Evolutionary conservation across 2,797 vertebrate genomes (phyloP), one percentile per base, ranked within the genome.

Genomic region (Eidolon dupreanum): DNA sequence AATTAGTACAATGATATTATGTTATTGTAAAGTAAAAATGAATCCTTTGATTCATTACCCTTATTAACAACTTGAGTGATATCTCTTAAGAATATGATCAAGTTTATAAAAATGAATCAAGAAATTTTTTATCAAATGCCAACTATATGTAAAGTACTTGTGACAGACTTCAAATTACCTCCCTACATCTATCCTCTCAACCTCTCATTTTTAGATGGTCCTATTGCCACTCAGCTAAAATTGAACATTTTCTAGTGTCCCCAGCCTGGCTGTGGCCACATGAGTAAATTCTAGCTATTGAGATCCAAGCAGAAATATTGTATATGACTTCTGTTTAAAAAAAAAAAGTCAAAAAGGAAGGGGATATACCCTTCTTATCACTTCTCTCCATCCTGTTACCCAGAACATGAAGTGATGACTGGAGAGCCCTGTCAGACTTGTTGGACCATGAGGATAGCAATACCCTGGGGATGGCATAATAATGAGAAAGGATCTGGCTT

Each of bases 71-170:
- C 24, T 66, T 92, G 31, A 66, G 3, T 79, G 73, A 79, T 74
- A 93, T 24, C 57, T 90, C 73, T 83, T 83, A 84, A 88, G 38
- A 83, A 93, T 82, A 79, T 57, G 16, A 38, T 89, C 20, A 82
- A 73, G 6, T 90, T 75, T 90, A 86, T 86, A 49, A 94, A 95
- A 93, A 66, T 49, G 43, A 96, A 78, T 51, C 26, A 84, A 84
- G 26, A 66, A 82, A 43, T 78, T 36, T 92, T 87, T 81, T 89
- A 71, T 78, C 46, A 66, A 94, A 43, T 86, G 19, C 36, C 31
- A 86, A 53, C 31, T 75, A 36, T 75, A n/a, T 65, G 12, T 65
- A 57, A 87, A 22, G 55, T 65, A 71, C 26, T 55, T 90, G 17
- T 49, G 71, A 31, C 12, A 93, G 36, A 86, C 59, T 92, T 88